Conservation (phyloP, 2,888 invertebrate species). For the Drosophila neotestacea region DNA sequence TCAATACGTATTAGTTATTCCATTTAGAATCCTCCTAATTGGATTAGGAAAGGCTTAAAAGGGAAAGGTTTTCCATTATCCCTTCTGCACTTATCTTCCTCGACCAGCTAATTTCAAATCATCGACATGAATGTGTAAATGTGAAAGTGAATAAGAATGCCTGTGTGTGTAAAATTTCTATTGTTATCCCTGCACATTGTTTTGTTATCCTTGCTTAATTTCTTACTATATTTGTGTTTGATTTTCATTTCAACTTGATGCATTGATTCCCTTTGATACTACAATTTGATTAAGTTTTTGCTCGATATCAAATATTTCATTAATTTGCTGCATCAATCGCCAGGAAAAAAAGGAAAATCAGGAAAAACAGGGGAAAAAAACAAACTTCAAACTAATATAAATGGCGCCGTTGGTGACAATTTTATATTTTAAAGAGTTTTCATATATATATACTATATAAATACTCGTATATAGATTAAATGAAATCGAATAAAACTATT, state of each 20-base stretch:
- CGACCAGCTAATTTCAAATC: background rate
- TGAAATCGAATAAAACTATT: slow-evolving; percentile 23
- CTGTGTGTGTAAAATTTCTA: background rate
- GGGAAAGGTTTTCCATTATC: too few relatives aligned
- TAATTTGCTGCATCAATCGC: slow-evolving; percentile 15
- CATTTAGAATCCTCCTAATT: background rate
- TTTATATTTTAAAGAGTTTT: background rate
- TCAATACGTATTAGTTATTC: background rate
- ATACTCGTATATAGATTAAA: background rate
- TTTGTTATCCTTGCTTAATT: background rate
- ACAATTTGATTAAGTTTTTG: slow-evolving; percentile 27
- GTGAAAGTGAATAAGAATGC: background rate
- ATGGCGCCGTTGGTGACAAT: slow-evolving; percentile 46
- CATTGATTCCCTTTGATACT: background rate
- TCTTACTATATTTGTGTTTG: slow-evolving; percentile 3
- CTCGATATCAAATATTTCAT: slow-evolving; percentile 27
- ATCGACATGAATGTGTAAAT: background rate
- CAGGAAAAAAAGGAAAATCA: background rate
- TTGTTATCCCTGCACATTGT: background rate
- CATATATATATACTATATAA: too few relatives aligned
- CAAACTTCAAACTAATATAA: slow-evolving; percentile 35
- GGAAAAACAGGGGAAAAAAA: background rate
- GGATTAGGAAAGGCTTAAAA: slow-evolving; percentile 1
- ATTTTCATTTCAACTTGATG: slow-evolving; percentile 17
- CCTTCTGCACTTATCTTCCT: background rate